These are phyloP conservation scores for Penelope pileata DNA, from an alignment of 2,113 vertebrate genomes.

Conservation along the genomic window DNA sequence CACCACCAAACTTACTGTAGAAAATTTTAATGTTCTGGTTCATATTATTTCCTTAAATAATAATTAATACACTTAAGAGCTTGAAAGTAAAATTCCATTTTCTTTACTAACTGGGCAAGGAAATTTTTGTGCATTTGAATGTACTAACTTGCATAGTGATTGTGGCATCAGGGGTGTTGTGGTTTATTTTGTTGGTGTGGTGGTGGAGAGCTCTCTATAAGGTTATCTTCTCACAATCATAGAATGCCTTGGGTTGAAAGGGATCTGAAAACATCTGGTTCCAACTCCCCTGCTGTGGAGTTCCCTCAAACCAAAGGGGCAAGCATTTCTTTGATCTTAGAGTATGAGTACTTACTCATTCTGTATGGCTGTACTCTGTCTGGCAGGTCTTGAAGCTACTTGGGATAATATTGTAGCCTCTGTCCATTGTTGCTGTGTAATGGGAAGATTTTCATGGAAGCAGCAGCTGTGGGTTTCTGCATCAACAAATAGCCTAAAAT, in stretches of 20 bases:
- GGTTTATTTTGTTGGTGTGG: neutral
- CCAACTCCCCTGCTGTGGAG: neutral
- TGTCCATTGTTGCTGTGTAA: neutral
- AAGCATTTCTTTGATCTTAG: neutral
- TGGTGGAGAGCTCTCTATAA: neutral
- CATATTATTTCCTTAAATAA: neutral
- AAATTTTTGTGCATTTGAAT: neutral
- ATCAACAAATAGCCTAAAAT: neutral
- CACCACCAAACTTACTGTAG: neutral
- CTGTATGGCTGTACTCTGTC: rapidly evolving
- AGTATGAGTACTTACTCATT: neutral
- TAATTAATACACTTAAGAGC: neutral
- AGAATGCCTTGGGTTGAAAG: too few species aligned
- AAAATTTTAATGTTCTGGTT: neutral
- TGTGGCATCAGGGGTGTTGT: neutral
- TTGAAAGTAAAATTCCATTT: neutral
- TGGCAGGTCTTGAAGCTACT: neutral
- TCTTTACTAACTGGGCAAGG: neutral
- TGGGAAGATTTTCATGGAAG: neutral
- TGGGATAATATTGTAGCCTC: neutral
- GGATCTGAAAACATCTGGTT: too few species aligned
- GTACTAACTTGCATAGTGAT: neutral
- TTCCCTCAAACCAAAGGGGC: neutral
- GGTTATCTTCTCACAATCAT: neutral
- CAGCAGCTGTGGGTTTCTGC: neutral